Percentiles rank a stretch among this genome's conserved stretches.
Evolutionary conservation across 1,140 invertebrate genomes (phyloP).

Genomic region (Druon quercuslanigerum): DNA sequence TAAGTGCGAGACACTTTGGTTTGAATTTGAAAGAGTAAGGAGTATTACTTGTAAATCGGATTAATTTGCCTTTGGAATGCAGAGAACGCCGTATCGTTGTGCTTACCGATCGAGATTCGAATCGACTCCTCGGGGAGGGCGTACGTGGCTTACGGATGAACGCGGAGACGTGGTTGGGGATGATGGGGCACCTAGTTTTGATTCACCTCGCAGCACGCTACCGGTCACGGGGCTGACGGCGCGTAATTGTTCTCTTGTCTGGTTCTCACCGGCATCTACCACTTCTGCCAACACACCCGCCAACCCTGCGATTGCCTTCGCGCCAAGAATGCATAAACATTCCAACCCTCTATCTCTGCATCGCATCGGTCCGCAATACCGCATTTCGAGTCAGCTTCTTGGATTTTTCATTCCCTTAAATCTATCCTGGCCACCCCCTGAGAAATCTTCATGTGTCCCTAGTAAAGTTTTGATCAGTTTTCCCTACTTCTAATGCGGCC

Average conservation of each 20-base stretch:
- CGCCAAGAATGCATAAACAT: slow-evolving; percentile 69
- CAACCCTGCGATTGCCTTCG: slow-evolving; percentile 64
- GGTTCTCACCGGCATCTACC: slow-evolving; percentile 55
- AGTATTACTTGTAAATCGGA: slow-evolving; percentile 6
- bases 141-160: slow-evolving; percentile 50
- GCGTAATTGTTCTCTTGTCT: slow-evolving; percentile 72
- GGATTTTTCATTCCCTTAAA: not conserved
- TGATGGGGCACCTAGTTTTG: slow-evolving; percentile 66
- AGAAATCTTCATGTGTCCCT: too few species aligned
- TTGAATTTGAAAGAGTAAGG: not conserved
- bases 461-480: too few species aligned
- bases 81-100: slow-evolving; percentile 40
- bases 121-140: slow-evolving; percentile 52
- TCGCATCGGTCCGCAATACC: slow-evolving; percentile 53
- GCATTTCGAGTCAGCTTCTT: not conserved
- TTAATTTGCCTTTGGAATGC: slow-evolving; percentile 36
- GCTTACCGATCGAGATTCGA: slow-evolving; percentile 61
- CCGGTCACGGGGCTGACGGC: slow-evolving; percentile 69
- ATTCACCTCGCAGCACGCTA: slow-evolving; percentile 67
- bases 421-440: too few species aligned
- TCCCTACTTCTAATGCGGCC: too few species aligned
- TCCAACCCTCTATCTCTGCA: slow-evolving; percentile 29
- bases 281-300: slow-evolving; percentile 50
- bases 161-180: slow-evolving; percentile 53
- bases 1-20: too few species aligned